Evolutionary conservation across 2,888 invertebrate genomes (phyloP), one percentile per base, ranked within the genome.

Genomic region (Aricia artaxerxes): DNA sequence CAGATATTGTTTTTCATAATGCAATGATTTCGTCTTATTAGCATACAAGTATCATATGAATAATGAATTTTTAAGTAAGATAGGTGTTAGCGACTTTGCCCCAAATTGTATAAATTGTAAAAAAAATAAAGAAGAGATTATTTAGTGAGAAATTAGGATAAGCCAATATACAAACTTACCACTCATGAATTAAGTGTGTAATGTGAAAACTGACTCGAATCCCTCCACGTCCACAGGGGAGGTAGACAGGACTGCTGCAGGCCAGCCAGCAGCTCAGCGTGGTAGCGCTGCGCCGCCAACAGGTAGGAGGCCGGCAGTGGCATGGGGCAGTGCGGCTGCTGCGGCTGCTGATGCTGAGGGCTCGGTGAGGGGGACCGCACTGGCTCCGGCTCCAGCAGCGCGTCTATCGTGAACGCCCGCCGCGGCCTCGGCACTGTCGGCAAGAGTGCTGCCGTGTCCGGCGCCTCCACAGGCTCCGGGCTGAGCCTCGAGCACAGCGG

Each of bases 391-490:
- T 97, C 97, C 82, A 98, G 96, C 82, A 98, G 95, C 84, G 97
- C 98, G 86, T 98, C 98, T 84, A 98, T 98, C 53, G 98, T 98
- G 87, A 98, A 98, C 7, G 98, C 95, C 79, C 97, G 94, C 60
- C 90, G 89, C 13, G 92, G 92, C 79, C 94, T 84, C 80, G 92
- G 90, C 82, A 92, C 77, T 85, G 91, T 87, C n/a, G 93, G 92
- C 82, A 92, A 85, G 44, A 91, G 81, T 0, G 87, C 85, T n/a
- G 87, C 84, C 76, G 93, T 94, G 87, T 92, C 93, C 1, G 92
- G 90, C 78, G 90, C 80, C 81, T 93, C 93, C 35, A 90, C 88
- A 1, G 92, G 92, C 84, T 93, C 94, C 0, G 93, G 94, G 78
- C 93, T 94, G 82, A 91, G 79, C 83, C 92, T 92, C 2, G 92